These are phyloP conservation scores for Keiferia lycopersicella DNA, from an alignment of 2,888 invertebrate species.

Conservation along the genomic window DNA sequence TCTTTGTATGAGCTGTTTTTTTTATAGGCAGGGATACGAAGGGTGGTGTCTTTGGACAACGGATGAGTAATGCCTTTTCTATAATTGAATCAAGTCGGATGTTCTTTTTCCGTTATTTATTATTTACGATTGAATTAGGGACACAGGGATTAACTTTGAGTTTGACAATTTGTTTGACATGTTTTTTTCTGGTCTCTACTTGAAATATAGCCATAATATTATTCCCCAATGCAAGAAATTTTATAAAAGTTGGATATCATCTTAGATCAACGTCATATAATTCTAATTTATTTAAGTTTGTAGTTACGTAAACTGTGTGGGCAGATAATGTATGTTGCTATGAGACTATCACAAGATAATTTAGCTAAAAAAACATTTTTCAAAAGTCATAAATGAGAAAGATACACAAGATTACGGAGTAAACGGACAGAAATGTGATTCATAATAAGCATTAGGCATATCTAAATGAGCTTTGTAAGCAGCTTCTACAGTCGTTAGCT, in stretches of 20 bases:
- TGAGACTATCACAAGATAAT: constrained; percentile 19
- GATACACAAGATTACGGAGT: constrained; percentile 22
- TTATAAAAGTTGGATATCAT: not conserved
- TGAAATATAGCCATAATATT: not conserved
- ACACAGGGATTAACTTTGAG: constrained; percentile 35
- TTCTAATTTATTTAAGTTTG: not conserved
- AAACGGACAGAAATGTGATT: constrained; percentile 15
- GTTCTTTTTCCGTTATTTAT: constrained; percentile 55
- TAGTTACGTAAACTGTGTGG: constrained; percentile 12
- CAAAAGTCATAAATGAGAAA: constrained; percentile 14
- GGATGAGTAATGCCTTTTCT: constrained; percentile 61
- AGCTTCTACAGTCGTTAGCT: constrained; percentile 10
- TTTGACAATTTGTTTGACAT: constrained; percentile 55
- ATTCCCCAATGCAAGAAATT: not conserved
- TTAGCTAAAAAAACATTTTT: constrained; percentile 17
- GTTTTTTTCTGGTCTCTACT: constrained; percentile 39
- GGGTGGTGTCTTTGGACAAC: constrained; percentile 72
- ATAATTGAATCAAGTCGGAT: constrained; percentile 52
- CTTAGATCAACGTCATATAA: not conserved
- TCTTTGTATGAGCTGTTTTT: constrained; percentile 54
- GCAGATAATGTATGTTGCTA: constrained; percentile 18
- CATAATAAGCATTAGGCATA: constrained; percentile 17
- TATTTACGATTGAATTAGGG: constrained; percentile 46
- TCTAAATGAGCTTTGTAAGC: constrained; percentile 17
- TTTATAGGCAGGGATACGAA: constrained; percentile 34